Evolutionary conservation across 1,140 invertebrate genomes (phyloP).

Genomic region (Tribolium madens): DNA sequence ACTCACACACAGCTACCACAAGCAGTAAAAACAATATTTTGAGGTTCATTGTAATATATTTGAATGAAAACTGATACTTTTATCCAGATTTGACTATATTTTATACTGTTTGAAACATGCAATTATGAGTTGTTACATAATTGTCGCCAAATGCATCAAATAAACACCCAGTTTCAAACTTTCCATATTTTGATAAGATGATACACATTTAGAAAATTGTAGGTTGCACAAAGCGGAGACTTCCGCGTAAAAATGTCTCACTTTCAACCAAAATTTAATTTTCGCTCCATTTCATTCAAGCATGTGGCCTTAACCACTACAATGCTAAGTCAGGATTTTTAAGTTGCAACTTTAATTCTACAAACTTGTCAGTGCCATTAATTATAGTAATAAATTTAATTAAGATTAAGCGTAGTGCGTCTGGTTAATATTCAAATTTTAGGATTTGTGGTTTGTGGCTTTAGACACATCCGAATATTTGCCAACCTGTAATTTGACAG

Average conservation of each 20-base stretch:
- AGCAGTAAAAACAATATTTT: neutral
- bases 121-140: conserved; percentile 16
- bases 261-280: neutral
- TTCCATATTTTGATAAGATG: conserved; percentile 7
- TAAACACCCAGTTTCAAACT: neutral
- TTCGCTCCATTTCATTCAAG: neutral
- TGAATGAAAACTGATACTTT: neutral
- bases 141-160: conserved; percentile 1
- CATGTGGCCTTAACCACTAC: too few species aligned
- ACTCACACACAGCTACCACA: neutral
- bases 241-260: neutral
- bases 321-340: too few species aligned
- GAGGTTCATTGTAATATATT: neutral
- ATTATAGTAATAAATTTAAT: too few species aligned
- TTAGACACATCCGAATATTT: neutral
- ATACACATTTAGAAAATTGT: conserved; percentile 12
- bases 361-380: too few species aligned
- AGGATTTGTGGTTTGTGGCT: neutral
- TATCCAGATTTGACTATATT: neutral
- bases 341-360: too few species aligned
- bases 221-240: neutral
- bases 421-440: neutral
- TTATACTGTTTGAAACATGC: neutral
- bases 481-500: conserved; percentile 11
- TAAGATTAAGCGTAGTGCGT: too few species aligned